phyloP scores from a whole-genome alignment of 2,113 vertebrate genomes.

The Oreochromis spilurus region DNA sequence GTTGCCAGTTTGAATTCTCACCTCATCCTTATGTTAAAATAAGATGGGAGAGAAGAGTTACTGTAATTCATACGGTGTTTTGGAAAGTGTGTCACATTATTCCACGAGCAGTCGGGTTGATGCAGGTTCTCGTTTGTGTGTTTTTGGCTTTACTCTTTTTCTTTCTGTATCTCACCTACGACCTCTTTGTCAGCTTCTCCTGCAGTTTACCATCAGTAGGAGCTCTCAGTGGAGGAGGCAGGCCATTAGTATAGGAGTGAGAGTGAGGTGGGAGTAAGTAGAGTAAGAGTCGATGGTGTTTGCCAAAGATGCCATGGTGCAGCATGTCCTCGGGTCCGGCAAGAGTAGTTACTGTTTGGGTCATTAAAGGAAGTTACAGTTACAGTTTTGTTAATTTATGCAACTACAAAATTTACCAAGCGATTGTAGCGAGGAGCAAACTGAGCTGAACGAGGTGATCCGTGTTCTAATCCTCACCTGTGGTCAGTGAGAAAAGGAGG shows the following conservation, averaged over 20 bases:
- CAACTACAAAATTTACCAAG: not conserved
- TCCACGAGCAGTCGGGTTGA: fast-evolving
- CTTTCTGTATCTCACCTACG: not conserved
- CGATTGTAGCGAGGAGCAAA: not conserved
- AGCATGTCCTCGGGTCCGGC: not conserved
- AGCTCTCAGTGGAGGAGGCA: not conserved
- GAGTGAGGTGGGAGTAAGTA: not conserved
- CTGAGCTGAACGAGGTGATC: not conserved
- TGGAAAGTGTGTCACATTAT: not conserved
- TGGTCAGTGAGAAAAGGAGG: not conserved
- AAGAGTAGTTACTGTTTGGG: not conserved
- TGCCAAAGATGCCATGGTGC: not conserved
- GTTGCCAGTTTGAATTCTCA: not conserved
- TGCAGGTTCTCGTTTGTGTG: not conserved
- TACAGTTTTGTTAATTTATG: not conserved
- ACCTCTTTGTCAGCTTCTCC: not conserved
- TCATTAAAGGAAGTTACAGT: not conserved
- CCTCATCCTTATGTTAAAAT: not conserved
- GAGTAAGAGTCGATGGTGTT: not conserved
- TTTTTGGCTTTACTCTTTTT: not conserved
- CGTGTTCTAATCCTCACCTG: not conserved
- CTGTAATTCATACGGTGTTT: not conserved
- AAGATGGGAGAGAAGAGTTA: not conserved
- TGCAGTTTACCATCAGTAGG: not conserved
- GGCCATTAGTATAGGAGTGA: not conserved